A percentile compares a stretch with the other conserved stretches of the same genome.
Conservation (phyloP, 2,113 vertebrate genomes). For the Carassius gibelio region DNA sequence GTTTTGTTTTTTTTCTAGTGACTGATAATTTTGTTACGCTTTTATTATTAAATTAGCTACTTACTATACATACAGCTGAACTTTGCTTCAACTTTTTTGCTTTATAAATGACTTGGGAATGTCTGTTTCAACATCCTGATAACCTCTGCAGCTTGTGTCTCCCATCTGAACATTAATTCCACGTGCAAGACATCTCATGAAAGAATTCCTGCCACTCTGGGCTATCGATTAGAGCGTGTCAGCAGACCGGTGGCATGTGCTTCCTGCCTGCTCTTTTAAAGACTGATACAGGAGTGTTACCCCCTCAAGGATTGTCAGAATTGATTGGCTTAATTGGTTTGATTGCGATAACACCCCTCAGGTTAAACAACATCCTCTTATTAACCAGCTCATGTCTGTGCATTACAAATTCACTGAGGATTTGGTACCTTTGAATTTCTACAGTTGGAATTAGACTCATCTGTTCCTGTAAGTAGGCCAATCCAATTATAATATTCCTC, state of each 20-base stretch:
- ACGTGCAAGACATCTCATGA: not conserved
- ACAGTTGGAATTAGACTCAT: not conserved
- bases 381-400: constrained; percentile 13
- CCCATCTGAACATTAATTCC: constrained; percentile 7
- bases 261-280: constrained; percentile 30
- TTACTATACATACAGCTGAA: not conserved
- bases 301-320: not conserved
- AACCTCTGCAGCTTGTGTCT: not conserved
- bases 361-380: not conserved
- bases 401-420: constrained; percentile 10
- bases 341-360: constrained; percentile 21
- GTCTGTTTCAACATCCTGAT: not conserved
- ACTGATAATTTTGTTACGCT: not conserved
- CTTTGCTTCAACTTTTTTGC: not conserved
- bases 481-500: constrained; percentile 21
- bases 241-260: constrained; percentile 1
- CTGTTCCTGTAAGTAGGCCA: constrained; percentile 6
- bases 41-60: not conserved
- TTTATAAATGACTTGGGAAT: not conserved
- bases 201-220: constrained; percentile 5
- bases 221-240: constrained; percentile 16
- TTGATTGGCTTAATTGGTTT: constrained; percentile 41
- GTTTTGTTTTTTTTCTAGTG: not conserved
- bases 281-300: not conserved
- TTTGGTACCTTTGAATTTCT: constrained; percentile 20